These are phyloP conservation scores for Prionailurus bengalensis DNA, from an alignment of 2,113 vertebrate species.

Conservation along the genomic window DNA sequence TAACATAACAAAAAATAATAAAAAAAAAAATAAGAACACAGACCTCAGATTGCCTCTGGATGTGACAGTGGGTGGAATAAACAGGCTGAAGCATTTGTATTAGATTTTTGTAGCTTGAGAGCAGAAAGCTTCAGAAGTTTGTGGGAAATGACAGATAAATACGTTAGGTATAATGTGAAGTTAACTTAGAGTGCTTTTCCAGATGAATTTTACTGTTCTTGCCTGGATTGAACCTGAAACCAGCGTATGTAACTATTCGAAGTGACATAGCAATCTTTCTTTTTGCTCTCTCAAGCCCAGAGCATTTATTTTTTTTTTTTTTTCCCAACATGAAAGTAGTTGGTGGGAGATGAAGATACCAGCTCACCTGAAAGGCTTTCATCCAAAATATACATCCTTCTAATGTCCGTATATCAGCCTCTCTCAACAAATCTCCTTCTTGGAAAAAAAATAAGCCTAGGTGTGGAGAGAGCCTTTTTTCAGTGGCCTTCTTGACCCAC, in stretches of 20 bases:
- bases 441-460: not conserved
- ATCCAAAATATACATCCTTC: not conserved
- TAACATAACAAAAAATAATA: not conserved
- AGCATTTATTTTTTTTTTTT: not conserved
- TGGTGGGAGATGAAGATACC: not conserved
- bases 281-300: not conserved
- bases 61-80: not conserved
- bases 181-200: not conserved
- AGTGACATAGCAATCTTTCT: not conserved
- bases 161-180: not conserved
- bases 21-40: not conserved
- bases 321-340: not conserved
- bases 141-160: not conserved
- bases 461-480: not conserved
- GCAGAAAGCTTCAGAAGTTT: slow-evolving; percentile 23
- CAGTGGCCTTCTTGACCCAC: not conserved
- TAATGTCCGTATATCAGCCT: not conserved
- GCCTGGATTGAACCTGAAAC: slow-evolving; percentile 2
- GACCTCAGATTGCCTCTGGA: not conserved
- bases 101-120: slow-evolving; percentile 39
- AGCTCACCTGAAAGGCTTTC: not conserved
- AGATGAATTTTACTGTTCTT: not conserved
- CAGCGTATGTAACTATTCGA: not conserved
- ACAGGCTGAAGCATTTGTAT: not conserved
- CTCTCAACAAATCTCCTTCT: not conserved